Conservation (phyloP, 1,140 invertebrate genomes). For the Brachionus sp. region DNA sequence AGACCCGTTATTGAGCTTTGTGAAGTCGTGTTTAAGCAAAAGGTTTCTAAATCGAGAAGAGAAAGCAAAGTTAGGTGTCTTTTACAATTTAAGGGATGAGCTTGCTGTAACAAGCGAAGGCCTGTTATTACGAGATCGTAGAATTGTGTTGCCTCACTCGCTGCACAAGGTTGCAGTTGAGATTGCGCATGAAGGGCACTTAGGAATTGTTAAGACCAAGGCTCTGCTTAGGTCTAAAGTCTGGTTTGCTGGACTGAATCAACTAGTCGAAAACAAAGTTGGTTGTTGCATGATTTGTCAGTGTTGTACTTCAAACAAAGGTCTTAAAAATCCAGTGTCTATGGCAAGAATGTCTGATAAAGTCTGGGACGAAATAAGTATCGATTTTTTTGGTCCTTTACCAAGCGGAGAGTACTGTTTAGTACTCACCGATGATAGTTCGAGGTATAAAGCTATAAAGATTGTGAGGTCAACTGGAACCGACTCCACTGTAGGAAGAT, state of each 20-base stretch:
- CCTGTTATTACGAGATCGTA: conserved; percentile 40
- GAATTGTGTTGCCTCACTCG: conserved; percentile 47
- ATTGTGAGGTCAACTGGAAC: neutral
- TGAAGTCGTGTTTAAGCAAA: neutral
- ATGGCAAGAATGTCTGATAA: neutral
- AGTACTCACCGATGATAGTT: neutral
- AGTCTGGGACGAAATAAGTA: neutral
- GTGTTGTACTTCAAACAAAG: neutral
- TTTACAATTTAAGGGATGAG: neutral
- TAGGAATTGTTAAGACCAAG: conserved; percentile 49
- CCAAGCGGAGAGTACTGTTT: neutral
- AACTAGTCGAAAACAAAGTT: conserved; percentile 46
- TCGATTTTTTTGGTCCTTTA: neutral
- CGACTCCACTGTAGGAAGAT: neutral
- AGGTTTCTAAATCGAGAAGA: neutral
- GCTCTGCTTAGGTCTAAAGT: conserved; percentile 47
- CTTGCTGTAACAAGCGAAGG: neutral
- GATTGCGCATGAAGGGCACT: conserved; percentile 47
- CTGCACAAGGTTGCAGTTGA: conserved; percentile 46
- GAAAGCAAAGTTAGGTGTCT: neutral
- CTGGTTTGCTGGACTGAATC: conserved; percentile 48
- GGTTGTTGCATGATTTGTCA: conserved; percentile 38
- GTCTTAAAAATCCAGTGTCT: neutral
- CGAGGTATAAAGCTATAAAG: neutral
- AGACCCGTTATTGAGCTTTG: neutral